These are phyloP conservation scores for Rapana venosa DNA, from an alignment of 2,888 invertebrate species.

Conservation along the genomic window DNA sequence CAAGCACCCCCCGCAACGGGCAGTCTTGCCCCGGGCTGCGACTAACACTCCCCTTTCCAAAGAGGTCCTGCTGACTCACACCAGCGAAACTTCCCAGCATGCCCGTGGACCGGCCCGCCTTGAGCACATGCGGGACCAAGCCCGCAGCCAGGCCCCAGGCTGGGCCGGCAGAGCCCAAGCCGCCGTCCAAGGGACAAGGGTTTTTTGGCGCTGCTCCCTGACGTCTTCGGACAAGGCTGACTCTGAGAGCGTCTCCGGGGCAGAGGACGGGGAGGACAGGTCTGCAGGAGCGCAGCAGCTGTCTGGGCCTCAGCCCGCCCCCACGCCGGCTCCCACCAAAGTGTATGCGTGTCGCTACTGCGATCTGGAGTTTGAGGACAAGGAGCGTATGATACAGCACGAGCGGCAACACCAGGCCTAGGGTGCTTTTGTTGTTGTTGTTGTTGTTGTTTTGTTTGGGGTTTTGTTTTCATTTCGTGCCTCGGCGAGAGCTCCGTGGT, in stretches of 20 bases:
- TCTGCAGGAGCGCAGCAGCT: background rate
- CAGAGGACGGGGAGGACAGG: conserved; percentile 47
- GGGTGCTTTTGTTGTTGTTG: background rate
- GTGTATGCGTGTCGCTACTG: conserved; percentile 73
- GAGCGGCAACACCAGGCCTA: conserved; percentile 70
- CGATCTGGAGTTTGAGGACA: conserved; percentile 71
- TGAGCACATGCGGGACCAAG: conserved; percentile 50
- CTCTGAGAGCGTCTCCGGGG: conserved; percentile 52
- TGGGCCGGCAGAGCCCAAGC: no score
- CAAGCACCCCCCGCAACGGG: conserved; percentile 58
- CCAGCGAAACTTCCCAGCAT: conserved; percentile 68
- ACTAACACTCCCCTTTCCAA: conserved; percentile 64
- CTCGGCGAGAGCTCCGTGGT: background rate
- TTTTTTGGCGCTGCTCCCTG: background rate
- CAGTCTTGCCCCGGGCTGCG: conserved; percentile 71
- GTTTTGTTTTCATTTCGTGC: background rate
- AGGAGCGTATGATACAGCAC: conserved; percentile 67
- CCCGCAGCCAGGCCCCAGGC: conserved; percentile 28
- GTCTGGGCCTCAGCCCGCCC: background rate
- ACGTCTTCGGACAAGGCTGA: conserved; percentile 24
- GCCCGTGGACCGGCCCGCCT: conserved; percentile 56
- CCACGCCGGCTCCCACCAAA: conserved; percentile 53
- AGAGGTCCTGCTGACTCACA: conserved; percentile 61
- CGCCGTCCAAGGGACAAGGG: no score
- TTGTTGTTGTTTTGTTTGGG: background rate